phyloP scores from a whole-genome alignment of 2,797 vertebrate species.

The Dryobates pubescens region DNA sequence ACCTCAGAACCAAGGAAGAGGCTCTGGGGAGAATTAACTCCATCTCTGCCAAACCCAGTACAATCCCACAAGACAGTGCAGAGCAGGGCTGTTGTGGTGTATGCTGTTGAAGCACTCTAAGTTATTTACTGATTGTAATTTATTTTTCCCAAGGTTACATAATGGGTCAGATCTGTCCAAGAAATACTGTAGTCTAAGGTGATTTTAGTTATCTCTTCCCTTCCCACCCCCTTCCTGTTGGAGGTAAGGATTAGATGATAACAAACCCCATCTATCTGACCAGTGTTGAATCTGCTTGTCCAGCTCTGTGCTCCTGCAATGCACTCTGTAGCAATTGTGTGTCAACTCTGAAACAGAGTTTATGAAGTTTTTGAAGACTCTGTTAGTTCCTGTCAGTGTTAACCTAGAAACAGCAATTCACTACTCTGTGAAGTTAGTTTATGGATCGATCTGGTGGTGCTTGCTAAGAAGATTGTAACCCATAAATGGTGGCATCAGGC shows the following conservation, averaged over 20 bases:
- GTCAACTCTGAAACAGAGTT: conserved; percentile 51
- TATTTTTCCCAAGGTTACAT: background rate
- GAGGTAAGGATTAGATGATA: conserved; percentile 22
- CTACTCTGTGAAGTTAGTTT: conserved; percentile 17
- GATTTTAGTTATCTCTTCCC: background rate
- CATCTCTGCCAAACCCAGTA: too few relatives aligned
- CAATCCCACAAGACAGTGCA: conserved; percentile 18
- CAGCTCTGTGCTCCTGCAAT: background rate
- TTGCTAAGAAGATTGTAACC: conserved; percentile 4
- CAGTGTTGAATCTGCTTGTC: background rate
- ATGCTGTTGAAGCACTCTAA: conserved; percentile 21
- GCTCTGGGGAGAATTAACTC: too few relatives aligned
- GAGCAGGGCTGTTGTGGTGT: conserved; percentile 5
- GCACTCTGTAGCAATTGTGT: background rate
- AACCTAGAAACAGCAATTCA: conserved; percentile 43
- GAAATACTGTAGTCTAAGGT: conserved; percentile 25
- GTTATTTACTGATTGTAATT: conserved; percentile 25
- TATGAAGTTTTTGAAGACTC: conserved; percentile 59
- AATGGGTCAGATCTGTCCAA: conserved; percentile 17
- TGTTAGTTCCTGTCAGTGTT: conserved; percentile 52
- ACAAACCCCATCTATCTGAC: conserved; percentile 49
- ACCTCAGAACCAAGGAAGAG: too few relatives aligned
- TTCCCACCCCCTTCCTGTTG: background rate
- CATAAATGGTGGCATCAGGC: background rate
- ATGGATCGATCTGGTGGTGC: conserved; percentile 3